A percentile compares a stretch with the other conserved stretches of the same genome.
phyloP scores from a whole-genome alignment of 2,888 invertebrate species.

The Callinectes sapidus region DNA sequence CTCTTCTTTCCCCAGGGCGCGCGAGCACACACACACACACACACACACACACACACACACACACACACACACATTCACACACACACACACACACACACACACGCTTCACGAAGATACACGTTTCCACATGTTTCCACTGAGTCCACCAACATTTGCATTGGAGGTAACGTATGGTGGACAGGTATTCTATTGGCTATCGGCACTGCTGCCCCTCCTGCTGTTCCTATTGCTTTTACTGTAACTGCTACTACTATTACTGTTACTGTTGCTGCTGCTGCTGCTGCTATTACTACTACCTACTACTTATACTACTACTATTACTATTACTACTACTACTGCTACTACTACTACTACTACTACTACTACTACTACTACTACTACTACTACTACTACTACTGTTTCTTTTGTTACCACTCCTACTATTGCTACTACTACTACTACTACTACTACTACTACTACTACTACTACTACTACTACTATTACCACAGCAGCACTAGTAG shows the following conservation, averaged over 20 bases:
- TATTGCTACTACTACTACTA: background rate
- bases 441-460: background rate
- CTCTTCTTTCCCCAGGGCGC: background rate
- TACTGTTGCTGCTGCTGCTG: background rate
- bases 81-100: background rate
- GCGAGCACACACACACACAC: background rate
- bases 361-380: background rate
- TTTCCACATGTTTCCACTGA: background rate
- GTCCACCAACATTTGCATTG: background rate
- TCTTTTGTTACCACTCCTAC: background rate
- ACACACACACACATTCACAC: background rate
- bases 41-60: background rate
- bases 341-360: background rate
- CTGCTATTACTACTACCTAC: background rate
- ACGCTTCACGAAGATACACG: no score
- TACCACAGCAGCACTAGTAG: background rate
- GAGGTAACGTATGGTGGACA: background rate
- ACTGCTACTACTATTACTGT: background rate
- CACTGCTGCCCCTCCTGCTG: background rate
- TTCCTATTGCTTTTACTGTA: background rate
- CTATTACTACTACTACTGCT: background rate
- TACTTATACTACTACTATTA: background rate
- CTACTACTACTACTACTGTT: background rate
- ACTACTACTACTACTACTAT: background rate
- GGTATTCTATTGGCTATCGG: background rate